Conservation (phyloP, 2,888 invertebrate species). For the Lissonota sp. region DNA sequence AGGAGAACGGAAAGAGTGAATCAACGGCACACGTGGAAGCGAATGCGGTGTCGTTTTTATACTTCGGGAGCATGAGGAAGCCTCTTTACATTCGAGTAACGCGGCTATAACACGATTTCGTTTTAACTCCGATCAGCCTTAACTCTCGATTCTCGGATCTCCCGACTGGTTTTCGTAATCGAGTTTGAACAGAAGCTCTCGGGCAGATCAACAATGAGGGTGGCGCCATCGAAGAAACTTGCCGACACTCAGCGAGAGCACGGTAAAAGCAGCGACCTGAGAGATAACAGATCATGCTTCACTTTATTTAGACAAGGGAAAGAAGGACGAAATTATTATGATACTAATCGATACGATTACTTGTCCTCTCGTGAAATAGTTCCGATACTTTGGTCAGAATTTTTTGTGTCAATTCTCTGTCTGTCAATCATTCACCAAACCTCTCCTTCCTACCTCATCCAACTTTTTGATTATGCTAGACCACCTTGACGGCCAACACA, state of each 20-base stretch:
- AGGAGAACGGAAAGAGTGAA: not conserved
- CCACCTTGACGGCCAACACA: too few species aligned
- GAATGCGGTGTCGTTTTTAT: slow-evolving; percentile 46
- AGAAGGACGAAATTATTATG: slow-evolving; percentile 29
- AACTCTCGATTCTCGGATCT: slow-evolving; percentile 51
- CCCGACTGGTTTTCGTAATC: slow-evolving; percentile 60
- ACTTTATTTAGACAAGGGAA: slow-evolving; percentile 43
- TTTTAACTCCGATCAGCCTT: slow-evolving; percentile 58
- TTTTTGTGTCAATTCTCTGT: too few species aligned
- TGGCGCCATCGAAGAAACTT: slow-evolving; percentile 16
- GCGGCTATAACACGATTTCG: slow-evolving; percentile 62
- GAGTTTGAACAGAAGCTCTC: slow-evolving; percentile 53
- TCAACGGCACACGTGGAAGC: slow-evolving; percentile 28
- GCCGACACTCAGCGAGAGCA: slow-evolving; percentile 6
- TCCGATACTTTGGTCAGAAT: not conserved
- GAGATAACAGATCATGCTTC: slow-evolving; percentile 33
- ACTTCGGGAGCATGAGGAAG: slow-evolving; percentile 53
- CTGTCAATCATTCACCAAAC: too few species aligned
- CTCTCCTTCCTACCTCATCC: too few species aligned
- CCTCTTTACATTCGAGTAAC: slow-evolving; percentile 61
- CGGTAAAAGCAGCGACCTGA: slow-evolving; percentile 30
- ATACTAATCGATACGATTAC: slow-evolving; percentile 54
- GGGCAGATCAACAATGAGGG: slow-evolving; percentile 20
- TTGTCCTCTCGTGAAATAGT: slow-evolving; percentile 22
- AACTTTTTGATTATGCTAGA: too few species aligned